phyloP scores from a whole-genome alignment of 2,888 invertebrate genomes.

The Lysandra coridon region DNA sequence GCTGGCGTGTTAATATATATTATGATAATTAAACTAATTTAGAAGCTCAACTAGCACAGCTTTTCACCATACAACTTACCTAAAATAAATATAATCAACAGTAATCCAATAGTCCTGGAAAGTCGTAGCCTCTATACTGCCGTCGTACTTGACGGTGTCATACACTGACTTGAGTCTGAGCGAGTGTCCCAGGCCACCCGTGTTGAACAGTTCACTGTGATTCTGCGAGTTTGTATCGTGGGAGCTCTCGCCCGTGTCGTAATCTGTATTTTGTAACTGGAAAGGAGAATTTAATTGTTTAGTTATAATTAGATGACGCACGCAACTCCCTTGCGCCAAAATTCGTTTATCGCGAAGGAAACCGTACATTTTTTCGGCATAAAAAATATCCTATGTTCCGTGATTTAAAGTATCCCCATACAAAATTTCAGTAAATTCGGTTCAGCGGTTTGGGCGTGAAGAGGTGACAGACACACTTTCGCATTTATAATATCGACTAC shows the following conservation, averaged over 20 bases:
- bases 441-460: no score
- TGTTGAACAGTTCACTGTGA: slow-evolving; percentile 73
- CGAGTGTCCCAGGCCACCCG: slow-evolving; percentile 83
- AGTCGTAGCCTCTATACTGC: slow-evolving; percentile 85
- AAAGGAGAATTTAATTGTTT: not conserved
- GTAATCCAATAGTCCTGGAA: slow-evolving; percentile 87
- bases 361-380: no score
- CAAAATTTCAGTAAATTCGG: no score
- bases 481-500: no score
- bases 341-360: no score
- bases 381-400: no score
- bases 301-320: not conserved
- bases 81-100: slow-evolving; percentile 96
- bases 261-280: slow-evolving; percentile 31
- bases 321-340: no score
- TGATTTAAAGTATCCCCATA: no score
- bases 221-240: slow-evolving; percentile 36
- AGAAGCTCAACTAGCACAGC: no score
- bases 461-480: no score
- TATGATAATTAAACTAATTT: no score
- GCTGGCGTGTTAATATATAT: no score
- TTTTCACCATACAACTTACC: slow-evolving; percentile 58
- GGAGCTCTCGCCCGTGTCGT: not conserved
- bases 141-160: slow-evolving; percentile 67
- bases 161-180: slow-evolving; percentile 87